Conservation (phyloP, 2,888 invertebrate genomes). For the Notodonta ziczac region DNA sequence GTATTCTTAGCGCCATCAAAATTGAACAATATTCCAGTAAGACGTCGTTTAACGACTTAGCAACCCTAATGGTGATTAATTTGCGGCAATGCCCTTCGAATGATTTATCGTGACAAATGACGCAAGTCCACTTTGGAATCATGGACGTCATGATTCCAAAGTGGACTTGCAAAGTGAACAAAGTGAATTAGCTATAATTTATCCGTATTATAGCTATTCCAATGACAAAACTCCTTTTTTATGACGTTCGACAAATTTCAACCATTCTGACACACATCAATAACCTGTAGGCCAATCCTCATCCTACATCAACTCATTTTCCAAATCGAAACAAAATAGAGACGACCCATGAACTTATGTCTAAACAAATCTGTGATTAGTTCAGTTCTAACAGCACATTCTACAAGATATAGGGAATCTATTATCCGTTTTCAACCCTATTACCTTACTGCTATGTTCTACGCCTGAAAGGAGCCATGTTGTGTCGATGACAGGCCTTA, state of each 20-base stretch:
- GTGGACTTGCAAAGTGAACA: no score
- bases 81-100: conserved; percentile 16
- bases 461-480: conserved; percentile 7
- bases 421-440: conserved; percentile 3
- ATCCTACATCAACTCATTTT: no score
- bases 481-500: conserved; percentile 20
- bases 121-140: conserved; percentile 13
- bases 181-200: conserved; percentile 21
- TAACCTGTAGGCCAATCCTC: no score
- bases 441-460: conserved; percentile 4
- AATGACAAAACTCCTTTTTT: no score
- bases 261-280: no score
- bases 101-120: conserved; percentile 26
- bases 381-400: no score
- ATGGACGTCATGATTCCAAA: no score
- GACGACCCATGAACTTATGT: no score
- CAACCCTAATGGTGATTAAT: conserved; percentile 19
- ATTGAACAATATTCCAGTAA: background rate
- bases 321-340: no score
- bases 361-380: no score
- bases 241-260: no score
- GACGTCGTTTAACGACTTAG: background rate
- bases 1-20: background rate
- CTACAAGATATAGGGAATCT: no score
- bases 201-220: background rate